phyloP scores from a whole-genome alignment of 2,113 vertebrate species.

The Hylia prasina region DNA sequence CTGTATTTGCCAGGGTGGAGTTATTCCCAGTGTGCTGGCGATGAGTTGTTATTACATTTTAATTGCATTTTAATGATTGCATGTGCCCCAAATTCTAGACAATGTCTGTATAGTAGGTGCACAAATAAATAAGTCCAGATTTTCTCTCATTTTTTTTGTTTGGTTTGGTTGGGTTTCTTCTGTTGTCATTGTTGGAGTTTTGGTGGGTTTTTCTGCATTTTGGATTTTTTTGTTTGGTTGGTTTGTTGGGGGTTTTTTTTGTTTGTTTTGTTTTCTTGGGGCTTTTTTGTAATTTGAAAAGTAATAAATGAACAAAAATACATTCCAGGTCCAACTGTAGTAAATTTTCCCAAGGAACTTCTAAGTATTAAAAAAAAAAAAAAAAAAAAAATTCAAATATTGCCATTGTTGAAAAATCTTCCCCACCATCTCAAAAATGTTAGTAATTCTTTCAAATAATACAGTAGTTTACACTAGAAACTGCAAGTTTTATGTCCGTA shows the following conservation, averaged over 20 bases:
- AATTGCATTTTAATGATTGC: background rate
- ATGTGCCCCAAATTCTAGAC: background rate
- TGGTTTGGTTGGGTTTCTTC: background rate
- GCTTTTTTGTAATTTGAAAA: background rate
- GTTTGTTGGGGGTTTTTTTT: background rate
- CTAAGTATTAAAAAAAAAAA: background rate
- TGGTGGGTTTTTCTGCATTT: background rate
- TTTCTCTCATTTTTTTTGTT: background rate
- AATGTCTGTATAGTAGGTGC: background rate
- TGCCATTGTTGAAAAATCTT: background rate
- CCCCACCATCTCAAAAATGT: background rate
- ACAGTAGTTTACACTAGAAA: background rate
- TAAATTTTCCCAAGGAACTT: background rate
- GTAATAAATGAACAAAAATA: background rate
- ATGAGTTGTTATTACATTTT: background rate
- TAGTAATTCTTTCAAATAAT: background rate
- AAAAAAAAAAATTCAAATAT: background rate
- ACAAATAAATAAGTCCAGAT: background rate
- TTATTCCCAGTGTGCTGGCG: background rate
- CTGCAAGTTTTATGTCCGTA: background rate
- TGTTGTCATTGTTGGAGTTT: no score
- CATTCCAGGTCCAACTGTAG: background rate
- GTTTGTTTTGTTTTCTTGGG: no score
- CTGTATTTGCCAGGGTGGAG: background rate
- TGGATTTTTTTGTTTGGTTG: background rate